Percentiles rank a stretch among this genome's conserved stretches.
These are phyloP conservation scores for Kryptolebias ocellatus DNA, from an alignment of 2,797 vertebrate genomes.

Conservation along the genomic window DNA sequence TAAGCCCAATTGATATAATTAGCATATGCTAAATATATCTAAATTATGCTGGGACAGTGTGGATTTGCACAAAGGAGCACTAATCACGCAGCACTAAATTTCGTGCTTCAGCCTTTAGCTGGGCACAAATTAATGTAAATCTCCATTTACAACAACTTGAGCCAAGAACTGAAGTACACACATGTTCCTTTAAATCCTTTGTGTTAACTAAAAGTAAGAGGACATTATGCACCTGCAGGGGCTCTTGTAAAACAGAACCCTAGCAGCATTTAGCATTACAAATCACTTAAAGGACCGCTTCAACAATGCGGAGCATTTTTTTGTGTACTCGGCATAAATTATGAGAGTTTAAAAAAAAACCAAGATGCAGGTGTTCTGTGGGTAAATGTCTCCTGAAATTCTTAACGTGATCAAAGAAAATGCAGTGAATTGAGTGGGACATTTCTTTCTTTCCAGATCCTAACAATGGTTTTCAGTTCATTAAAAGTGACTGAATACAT, in stretches of 20 bases:
- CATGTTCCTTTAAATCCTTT: constrained; percentile 25
- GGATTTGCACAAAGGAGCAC: constrained; percentile 42
- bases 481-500: not conserved
- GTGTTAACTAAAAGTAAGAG: constrained; percentile 13
- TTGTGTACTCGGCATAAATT: not conserved
- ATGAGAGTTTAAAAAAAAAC: not conserved
- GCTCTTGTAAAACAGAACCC: constrained; percentile 41
- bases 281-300: constrained; percentile 39
- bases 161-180: constrained; percentile 24
- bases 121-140: constrained; percentile 45
- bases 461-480: constrained; percentile 3
- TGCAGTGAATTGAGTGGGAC: not conserved
- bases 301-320: constrained; percentile 19
- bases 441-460: not conserved
- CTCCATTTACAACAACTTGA: constrained; percentile 24
- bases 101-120: constrained; percentile 23
- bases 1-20: constrained; percentile 53
- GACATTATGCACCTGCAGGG: constrained; percentile 40
- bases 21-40: constrained; percentile 44
- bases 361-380: constrained; percentile 1
- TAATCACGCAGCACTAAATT: constrained; percentile 23
- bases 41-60: constrained; percentile 43
- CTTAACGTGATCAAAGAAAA: not conserved
- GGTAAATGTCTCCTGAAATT: not conserved
- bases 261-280: constrained; percentile 41